Conservation (phyloP, 2,797 vertebrate species). For the Malacoraja senta region DNA sequence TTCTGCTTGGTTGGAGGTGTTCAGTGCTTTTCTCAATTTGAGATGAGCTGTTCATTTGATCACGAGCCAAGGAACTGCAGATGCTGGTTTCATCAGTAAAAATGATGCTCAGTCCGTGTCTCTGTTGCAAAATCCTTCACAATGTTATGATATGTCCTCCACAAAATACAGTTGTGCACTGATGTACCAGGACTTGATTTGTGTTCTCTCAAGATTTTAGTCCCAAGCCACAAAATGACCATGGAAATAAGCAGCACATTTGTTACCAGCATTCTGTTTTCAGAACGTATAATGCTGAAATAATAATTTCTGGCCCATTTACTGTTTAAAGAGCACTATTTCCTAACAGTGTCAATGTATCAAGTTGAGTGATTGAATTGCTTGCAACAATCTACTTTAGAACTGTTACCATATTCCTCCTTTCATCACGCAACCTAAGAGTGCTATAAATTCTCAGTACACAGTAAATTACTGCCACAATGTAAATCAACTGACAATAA, state of each 20-base stretch:
- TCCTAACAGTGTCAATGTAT: not conserved
- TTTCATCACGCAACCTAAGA: not conserved
- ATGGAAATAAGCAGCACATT: not conserved
- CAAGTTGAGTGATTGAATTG: slow-evolving; percentile 22
- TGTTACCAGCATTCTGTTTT: not conserved
- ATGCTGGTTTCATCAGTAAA: not conserved
- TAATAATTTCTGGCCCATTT: slow-evolving; percentile 2
- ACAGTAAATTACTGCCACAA: not conserved
- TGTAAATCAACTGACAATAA: not conserved
- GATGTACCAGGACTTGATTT: not conserved
- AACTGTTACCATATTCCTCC: not conserved
- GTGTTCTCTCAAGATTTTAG: slow-evolving; percentile 6
- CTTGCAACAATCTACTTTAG: not conserved
- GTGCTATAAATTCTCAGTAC: not conserved
- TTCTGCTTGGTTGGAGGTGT: not conserved
- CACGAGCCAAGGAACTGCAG: not conserved
- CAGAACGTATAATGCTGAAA: slow-evolving; percentile 7
- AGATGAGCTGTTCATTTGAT: slow-evolving; percentile 2
- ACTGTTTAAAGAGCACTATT: not conserved
- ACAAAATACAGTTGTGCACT: not conserved
- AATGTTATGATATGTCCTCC: not conserved
- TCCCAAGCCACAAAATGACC: not conserved
- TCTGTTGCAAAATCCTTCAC: not conserved
- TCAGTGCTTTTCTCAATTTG: not conserved
- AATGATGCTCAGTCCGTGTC: not conserved